A percentile compares a stretch with the other conserved stretches of the same genome.
phyloP scores from a whole-genome alignment of 1,140 invertebrate genomes.

The Drosophila triauraria region DNA sequence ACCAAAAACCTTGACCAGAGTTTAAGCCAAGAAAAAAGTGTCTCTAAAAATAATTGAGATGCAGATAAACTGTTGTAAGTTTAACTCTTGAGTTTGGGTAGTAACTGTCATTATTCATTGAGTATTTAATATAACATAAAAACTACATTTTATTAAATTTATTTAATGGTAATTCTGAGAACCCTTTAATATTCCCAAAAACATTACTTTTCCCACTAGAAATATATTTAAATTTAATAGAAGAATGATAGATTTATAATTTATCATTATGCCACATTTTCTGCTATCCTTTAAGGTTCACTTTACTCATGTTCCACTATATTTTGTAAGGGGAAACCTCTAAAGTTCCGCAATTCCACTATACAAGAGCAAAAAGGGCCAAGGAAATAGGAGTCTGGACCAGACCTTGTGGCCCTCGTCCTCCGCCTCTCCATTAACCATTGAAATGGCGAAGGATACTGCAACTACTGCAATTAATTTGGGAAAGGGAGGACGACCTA shows the following conservation, averaged over 20 bases:
- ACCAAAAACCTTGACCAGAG: constrained; percentile 38
- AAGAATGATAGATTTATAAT: neutral
- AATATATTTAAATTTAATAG: neutral
- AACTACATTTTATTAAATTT: neutral
- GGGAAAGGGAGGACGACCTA: constrained; percentile 14
- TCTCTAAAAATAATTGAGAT: constrained; percentile 58
- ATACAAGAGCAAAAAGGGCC: neutral
- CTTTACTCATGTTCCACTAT: neutral
- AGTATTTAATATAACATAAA: neutral
- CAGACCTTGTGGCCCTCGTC: neutral
- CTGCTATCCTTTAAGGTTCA: too few species aligned
- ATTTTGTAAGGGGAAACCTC: constrained; percentile 48
- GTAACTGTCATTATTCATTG: too few species aligned
- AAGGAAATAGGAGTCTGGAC: neutral
- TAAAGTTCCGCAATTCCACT: constrained; percentile 4
- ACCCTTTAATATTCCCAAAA: neutral
- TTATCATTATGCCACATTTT: neutral
- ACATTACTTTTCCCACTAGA: neutral
- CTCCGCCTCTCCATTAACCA: constrained; percentile 2
- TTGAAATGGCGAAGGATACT: constrained; percentile 17
- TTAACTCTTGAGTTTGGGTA: neutral
- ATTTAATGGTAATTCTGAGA: too few species aligned
- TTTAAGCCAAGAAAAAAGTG: constrained; percentile 4
- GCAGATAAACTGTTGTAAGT: neutral
- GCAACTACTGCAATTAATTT: constrained; percentile 44